Conservation (phyloP, 2,113 vertebrate genomes). For the Varanus komodoensis region DNA sequence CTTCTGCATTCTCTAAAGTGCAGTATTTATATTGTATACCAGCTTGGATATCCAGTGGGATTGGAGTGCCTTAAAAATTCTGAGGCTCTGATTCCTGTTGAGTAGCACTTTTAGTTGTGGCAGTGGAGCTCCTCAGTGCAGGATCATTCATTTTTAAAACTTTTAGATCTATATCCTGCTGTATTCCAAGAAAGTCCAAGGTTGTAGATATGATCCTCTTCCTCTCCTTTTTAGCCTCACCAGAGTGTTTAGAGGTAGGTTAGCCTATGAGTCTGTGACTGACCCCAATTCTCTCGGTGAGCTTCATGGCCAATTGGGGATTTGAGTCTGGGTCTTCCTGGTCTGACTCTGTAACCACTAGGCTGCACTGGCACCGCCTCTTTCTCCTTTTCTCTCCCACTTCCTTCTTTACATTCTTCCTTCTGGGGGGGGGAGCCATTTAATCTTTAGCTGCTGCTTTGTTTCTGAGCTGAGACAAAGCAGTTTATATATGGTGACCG, state of each 20-base stretch:
- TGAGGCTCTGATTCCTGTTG: fast-evolving
- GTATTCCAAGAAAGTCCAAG: too few species aligned
- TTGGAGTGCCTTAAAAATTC: fast-evolving
- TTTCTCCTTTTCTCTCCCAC: constrained; percentile 6
- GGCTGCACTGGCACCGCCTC: background rate
- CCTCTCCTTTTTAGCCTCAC: too few species aligned
- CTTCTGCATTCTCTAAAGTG: constrained; percentile 5
- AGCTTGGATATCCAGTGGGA: background rate
- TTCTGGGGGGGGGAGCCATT: constrained; percentile 36
- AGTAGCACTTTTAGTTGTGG: background rate
- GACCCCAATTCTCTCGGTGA: too few species aligned
- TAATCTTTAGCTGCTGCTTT: constrained; percentile 46
- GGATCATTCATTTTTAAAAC: background rate
- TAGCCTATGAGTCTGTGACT: too few species aligned
- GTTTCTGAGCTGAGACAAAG: constrained; percentile 12
- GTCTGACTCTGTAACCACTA: too few species aligned
- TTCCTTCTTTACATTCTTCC: background rate
- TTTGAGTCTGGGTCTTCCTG: too few species aligned
- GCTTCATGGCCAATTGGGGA: too few species aligned
- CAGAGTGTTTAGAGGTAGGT: too few species aligned
- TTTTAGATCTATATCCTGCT: too few species aligned
- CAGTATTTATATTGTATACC: background rate
- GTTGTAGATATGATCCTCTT: too few species aligned
- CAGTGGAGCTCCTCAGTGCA: background rate
- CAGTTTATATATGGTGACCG: constrained; percentile 30